These are phyloP conservation scores for Colinus virginianus DNA, from an alignment of 2,113 vertebrate genomes.

Conservation along the genomic window DNA sequence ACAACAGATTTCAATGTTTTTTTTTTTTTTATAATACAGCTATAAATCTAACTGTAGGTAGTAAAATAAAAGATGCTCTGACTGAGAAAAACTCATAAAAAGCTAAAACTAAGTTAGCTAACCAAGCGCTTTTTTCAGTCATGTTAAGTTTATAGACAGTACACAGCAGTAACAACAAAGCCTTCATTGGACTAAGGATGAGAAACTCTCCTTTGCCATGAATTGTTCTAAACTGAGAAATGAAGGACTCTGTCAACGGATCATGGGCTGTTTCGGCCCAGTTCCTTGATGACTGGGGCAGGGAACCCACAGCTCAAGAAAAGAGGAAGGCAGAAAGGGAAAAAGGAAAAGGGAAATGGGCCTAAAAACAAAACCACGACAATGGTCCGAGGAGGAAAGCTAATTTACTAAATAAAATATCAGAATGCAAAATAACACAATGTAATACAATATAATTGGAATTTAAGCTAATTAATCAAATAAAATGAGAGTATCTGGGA, in stretches of 20 bases:
- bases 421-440: no score
- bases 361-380: no score
- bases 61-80: not conserved
- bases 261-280: no score
- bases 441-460: no score
- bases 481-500: no score
- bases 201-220: not conserved
- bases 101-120: not conserved
- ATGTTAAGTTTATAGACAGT: fast-evolving
- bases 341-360: no score
- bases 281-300: no score
- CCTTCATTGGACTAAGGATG: not conserved
- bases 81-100: not conserved
- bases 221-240: not conserved
- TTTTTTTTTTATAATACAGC: not conserved
- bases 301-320: no score
- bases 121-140: not conserved
- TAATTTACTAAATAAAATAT: no score
- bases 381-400: no score
- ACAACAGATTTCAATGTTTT: not conserved
- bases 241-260: not conserved
- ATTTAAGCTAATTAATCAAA: no score
- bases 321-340: no score
- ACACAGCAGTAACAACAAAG: not conserved
- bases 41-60: not conserved